Evolutionary conservation across 2,888 invertebrate species (phyloP), one percentile per base, ranked within the genome.

Genomic region (Agonopterix alstromeriana): DNA sequence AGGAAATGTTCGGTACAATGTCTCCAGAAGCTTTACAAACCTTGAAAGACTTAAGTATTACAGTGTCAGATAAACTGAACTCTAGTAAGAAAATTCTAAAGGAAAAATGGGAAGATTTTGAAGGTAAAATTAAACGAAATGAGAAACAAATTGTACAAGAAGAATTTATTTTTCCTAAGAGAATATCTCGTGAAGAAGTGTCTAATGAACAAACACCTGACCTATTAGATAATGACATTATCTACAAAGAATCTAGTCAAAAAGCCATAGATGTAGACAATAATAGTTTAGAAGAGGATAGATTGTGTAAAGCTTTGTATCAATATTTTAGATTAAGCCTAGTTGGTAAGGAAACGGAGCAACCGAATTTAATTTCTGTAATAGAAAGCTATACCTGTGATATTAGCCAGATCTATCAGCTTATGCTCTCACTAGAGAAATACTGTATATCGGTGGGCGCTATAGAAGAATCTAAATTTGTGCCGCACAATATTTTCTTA

Each of bases 51-150:
- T 65, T 90, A 8, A 78, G 89, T 44, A 65, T 77, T 1, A 81
- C 85, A 17, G 79, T 91, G n/a, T 82, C 90, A 0, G 90, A 83
- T 49, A 91, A 89, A 70, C 65, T 91, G 5, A 88, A 67, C 56
- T 81, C 82, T 7, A 86, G 90, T 54, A 91, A 90, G 53, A 90
- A 87, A 61, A 82, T 82, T 35, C 67, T 91, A 35, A 90, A 82
- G 69, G 89, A 91, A 56, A 91, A 90, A 67, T 90, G 90, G 89
- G 89, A 83, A 14, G 83, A 77, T 48, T 79, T 90, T 43, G 90
- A 89, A 70, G 89, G 71, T 1, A 85, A 81, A 75, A 82, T 88
- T 73, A 88, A 87, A 67, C 74, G 80, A 36, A 57, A 63, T 48
- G 84, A 85, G 43, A 85, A 79, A 50, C 73, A 68, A 52, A 12